Conservation (phyloP, 2,113 vertebrate species). For the Scomber japonicus region DNA sequence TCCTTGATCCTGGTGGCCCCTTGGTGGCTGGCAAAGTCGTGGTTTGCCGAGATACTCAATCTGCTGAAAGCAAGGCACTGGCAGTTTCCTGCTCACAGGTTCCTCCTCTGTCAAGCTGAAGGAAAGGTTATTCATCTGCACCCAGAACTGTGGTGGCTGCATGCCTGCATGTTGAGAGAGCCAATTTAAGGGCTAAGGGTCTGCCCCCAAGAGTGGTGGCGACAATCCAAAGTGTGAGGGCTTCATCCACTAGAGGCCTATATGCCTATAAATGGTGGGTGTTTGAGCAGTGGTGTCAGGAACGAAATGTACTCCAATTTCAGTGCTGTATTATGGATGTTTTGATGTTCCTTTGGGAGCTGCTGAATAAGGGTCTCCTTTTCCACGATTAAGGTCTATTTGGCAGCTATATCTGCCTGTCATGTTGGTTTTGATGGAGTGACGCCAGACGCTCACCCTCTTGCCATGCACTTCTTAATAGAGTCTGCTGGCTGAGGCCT, state of each 20-base stretch:
- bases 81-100: not conserved
- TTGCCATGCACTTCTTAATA: no score
- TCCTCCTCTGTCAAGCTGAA: not conserved
- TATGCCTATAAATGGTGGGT: no score
- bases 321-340: no score
- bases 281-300: no score
- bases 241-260: not conserved
- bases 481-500: no score
- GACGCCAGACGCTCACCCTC: no score
- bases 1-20: not conserved
- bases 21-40: not conserved
- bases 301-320: no score
- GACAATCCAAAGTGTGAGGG: not conserved
- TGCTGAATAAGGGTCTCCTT: no score
- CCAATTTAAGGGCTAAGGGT: not conserved
- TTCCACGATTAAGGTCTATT: no score
- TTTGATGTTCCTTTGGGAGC: no score
- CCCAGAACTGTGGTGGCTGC: not conserved
- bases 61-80: not conserved
- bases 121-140: not conserved
- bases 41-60: not conserved
- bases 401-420: no score
- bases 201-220: not conserved
- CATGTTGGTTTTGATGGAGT: no score
- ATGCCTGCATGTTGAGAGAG: not conserved